Base-by-base conservation (phyloP, 2,797 vertebrate genomes). In the Sardinella longiceps region DNA sequence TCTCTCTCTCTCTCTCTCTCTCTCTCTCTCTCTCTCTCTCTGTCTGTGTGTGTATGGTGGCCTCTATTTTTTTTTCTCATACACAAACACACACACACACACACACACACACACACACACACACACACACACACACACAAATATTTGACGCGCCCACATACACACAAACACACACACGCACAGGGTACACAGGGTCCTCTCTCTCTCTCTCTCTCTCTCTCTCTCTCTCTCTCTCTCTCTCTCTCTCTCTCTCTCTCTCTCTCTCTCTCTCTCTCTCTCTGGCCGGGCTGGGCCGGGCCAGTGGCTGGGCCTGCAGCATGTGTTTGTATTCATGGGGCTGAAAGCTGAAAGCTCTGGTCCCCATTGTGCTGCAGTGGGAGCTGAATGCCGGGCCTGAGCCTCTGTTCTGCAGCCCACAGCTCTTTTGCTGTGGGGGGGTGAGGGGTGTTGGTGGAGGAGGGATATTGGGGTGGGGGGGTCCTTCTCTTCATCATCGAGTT, bases 251-350 rank as follows among this genome's bases (percentile, higher is more conserved):
- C n/a, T n/a, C n/a, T n/a, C n/a, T n/a, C n/a, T n/a, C n/a, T n/a
- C n/a, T n/a, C n/a, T n/a, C n/a, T n/a, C n/a, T n/a, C n/a, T n/a
- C n/a, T n/a, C n/a, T n/a, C n/a, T n/a, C n/a, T n/a, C n/a, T n/a
- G n/a, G n/a, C n/a, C n/a, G n/a, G n/a, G n/a, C n/a, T n/a, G n/a
- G n/a, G n/a, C n/a, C n/a, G 46, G 46, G 81, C 50, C 77, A 86
- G 60, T 66, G 60, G 63, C 90, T 90, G 89, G 88, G 84, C 89
- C 86, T 87, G 58, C 82, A 87, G 87, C 89, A 82, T 82, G 84
- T 88, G 92, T 86, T 77, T 89, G 93, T 93, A 94, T 95, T 95
- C 93, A 95, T 92, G 11, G 43, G 91, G 85, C 90, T 93, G 87
- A 77, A 77, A 77, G 70, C 70, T 77, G 37, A 94, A 93, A 94